These are phyloP conservation scores for Dryococelus australis DNA, from an alignment of 2,888 invertebrate species.

Conservation along the genomic window DNA sequence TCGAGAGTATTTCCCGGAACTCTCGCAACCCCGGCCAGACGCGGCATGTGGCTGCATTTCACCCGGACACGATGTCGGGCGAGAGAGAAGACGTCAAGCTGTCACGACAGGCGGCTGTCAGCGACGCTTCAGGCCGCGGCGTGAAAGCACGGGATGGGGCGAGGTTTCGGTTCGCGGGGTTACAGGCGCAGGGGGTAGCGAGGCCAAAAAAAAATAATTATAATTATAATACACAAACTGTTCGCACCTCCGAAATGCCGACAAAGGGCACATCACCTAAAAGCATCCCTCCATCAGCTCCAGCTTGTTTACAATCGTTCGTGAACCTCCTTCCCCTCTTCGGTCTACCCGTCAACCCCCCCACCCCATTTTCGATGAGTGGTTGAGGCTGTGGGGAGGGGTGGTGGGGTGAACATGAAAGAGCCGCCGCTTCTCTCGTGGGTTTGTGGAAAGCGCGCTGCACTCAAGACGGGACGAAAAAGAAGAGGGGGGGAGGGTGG, in stretches of 20 bases:
- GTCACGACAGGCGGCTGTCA: not conserved
- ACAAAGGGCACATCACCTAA: conserved; percentile 34
- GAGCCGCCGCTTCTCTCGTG: not conserved
- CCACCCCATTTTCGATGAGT: not conserved
- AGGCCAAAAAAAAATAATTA: conserved; percentile 24
- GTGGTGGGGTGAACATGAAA: not conserved
- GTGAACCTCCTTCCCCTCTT: not conserved
- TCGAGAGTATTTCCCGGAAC: too few relatives aligned
- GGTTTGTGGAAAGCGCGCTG: not conserved
- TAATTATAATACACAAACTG: conserved; percentile 40
- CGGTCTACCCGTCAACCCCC: not conserved
- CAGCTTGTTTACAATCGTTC: conserved; percentile 39
- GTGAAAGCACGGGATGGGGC: not conserved
- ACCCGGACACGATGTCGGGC: not conserved
- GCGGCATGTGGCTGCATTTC: not conserved
- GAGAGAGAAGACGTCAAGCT: not conserved
- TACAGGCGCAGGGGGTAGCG: not conserved
- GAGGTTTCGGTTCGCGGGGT: not conserved
- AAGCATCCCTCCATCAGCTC: conserved; percentile 32
- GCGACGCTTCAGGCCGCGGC: not conserved
- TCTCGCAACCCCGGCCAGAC: not conserved
- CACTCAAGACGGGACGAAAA: not conserved
- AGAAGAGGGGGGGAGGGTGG: not conserved
- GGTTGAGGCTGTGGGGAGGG: not conserved
- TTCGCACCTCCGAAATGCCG: conserved; percentile 39